These are phyloP conservation scores for Odontocerum albicorne DNA, from an alignment of 2,888 invertebrate genomes.

Conservation along the genomic window DNA sequence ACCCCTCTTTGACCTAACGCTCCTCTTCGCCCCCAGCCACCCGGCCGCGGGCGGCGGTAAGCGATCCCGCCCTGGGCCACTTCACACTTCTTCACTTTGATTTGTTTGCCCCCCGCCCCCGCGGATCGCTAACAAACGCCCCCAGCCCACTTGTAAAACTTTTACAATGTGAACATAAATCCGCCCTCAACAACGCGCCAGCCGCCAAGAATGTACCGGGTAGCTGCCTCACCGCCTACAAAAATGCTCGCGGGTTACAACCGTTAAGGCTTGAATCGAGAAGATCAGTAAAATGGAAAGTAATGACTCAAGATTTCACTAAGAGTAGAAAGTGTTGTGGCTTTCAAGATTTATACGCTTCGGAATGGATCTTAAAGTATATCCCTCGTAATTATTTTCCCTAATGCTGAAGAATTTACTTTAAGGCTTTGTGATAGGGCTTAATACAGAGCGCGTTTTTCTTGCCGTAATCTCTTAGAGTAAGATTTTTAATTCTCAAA, in stretches of 20 bases:
- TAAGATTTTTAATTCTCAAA: neutral
- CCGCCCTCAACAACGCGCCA: constrained; percentile 35
- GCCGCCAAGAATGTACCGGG: constrained; percentile 26
- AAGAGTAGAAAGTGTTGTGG: no score
- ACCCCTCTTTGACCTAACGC: no score
- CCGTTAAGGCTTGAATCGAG: constrained; percentile 17
- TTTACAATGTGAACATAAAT: constrained; percentile 37
- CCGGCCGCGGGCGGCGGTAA: constrained; percentile 11
- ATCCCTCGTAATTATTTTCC: no score
- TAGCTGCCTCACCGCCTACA: constrained; percentile 8
- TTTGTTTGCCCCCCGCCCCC: constrained; percentile 31
- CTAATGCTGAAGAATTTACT: no score
- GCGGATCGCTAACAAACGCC: constrained; percentile 32
- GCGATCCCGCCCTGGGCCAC: constrained; percentile 33
- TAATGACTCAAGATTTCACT: no score
- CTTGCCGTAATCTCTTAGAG: constrained; percentile 15
- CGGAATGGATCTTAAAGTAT: no score
- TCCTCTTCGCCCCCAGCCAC: no score
- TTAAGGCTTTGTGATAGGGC: no score
- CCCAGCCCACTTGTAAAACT: constrained; percentile 37
- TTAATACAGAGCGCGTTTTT: no score
- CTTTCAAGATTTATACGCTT: no score
- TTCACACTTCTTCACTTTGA: constrained; percentile 37
- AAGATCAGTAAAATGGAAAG: no score
- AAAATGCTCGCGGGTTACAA: constrained; percentile 32